Evolutionary conservation across 2,113 vertebrate genomes (phyloP), one percentile per base, ranked within the genome.

Genomic region (Globicephala melas): DNA sequence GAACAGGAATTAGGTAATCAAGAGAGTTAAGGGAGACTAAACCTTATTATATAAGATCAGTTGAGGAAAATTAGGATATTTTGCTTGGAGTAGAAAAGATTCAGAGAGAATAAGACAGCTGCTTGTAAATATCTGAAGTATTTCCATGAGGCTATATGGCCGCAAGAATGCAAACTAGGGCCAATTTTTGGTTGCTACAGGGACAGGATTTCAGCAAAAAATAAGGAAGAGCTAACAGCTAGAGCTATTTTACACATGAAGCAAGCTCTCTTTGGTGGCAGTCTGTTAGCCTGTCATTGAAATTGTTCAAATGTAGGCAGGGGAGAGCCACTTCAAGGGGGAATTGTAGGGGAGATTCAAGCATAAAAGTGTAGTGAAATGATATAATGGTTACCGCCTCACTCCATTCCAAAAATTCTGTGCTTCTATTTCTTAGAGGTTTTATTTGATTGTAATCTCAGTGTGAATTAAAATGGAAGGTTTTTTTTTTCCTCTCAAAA

Each of bases 101-200:
- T 91, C 50, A 68, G 18, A 62, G 7, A 71, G 13, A 93, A 8
- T 6, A 76, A 58, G 33, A 79, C 15, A 89, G 55, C 13, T 89
- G n/a, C 70, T 81, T 92, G 21, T 44, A 95, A 79, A 71, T 84
- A 93, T 84, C 10, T 95, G 50, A 87, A 92, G 74, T 47, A 73
- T 68, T 92, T 14, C 3, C 44, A 62, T 82, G 53, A 67, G 77
- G 36, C 9, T 86, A 0, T 71, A 31, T 73, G 79, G 17, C 18
- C 47, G 33, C 83, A 87, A 90, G 28, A 88, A 87, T 94, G 38
- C 53, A 94, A 91, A 89, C 2, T 50, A 31, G 14, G 17, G 33
- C 7, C 11, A 83, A 14, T 17, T 63, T 96, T 91, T 84, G 15
- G 3, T 50, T 73, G 36, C 21, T n/a, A 8, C 17, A 23, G 18